Evolutionary conservation across 1,140 invertebrate species (phyloP).

Genomic region (Tetramorium parvispinum): DNA sequence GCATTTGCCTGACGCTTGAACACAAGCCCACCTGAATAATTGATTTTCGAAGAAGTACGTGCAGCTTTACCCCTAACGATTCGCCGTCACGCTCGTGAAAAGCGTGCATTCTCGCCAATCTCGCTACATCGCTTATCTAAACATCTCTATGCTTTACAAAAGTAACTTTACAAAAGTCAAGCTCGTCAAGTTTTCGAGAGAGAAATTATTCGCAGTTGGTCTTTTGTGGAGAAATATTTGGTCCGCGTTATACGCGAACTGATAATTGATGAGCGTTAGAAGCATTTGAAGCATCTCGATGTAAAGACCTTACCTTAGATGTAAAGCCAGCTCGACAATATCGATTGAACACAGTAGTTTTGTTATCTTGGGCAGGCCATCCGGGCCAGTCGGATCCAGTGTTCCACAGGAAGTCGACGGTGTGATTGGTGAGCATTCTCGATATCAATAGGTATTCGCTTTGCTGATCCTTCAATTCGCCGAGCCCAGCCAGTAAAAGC

Average conservation of each 20-base stretch:
- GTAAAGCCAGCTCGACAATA: conserved; percentile 94
- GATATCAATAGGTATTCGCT: conserved; percentile 82
- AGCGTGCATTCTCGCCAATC: conserved; percentile 2
- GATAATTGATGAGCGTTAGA: background rate
- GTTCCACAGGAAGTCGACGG: conserved; percentile 95
- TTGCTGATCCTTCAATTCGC: conserved; percentile 78
- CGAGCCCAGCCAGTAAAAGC: conserved; percentile 78
- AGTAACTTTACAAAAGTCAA: background rate
- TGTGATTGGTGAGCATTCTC: conserved; percentile 86
- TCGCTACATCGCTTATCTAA: conserved; percentile 14
- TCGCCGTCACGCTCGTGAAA: conserved; percentile 22
- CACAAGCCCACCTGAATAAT: conserved; percentile 89
- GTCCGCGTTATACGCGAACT: background rate
- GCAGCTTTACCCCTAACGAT: conserved; percentile 21
- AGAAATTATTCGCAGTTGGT: background rate
- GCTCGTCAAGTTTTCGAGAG: background rate
- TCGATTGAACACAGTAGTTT: conserved; percentile 90
- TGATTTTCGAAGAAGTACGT: conserved; percentile 64
- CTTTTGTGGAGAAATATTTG: background rate
- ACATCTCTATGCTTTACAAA: conserved; percentile 18
- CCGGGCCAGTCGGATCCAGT: conserved; percentile 93
- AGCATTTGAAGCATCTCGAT: background rate
- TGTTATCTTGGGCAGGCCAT: conserved; percentile 88
- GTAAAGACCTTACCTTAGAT: conserved; percentile 94
- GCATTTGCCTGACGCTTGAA: conserved; percentile 92